Conservation (phyloP, 2,888 invertebrate genomes). For the Aphrophora alni region DNA sequence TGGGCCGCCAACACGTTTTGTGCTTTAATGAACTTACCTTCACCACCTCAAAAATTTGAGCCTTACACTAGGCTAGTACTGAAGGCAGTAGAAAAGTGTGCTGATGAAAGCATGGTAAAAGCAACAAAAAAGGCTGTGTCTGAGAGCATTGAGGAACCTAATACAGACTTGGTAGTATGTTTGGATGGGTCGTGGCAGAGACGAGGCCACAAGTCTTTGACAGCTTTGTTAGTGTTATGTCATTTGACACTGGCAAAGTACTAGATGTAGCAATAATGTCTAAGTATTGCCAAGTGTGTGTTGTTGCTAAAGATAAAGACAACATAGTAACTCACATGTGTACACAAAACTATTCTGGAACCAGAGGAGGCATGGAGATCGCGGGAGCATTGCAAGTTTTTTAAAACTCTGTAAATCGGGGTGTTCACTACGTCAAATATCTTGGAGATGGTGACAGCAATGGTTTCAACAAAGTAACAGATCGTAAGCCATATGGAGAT, state of each 20-base stretch:
- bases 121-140: conserved; percentile 22
- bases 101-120: too few relatives aligned
- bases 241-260: conserved; percentile 28
- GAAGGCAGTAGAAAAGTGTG: too few relatives aligned
- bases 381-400: background rate
- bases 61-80: conserved; percentile 13
- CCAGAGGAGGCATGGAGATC: too few relatives aligned
- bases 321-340: too few relatives aligned
- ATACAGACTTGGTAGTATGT: background rate
- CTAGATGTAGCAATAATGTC: conserved; percentile 25
- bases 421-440: background rate
- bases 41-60: conserved; percentile 2
- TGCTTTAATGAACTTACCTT: conserved; percentile 19
- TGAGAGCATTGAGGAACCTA: background rate
- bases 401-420: background rate
- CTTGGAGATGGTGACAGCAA: background rate
- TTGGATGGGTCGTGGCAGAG: background rate
- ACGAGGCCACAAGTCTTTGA: conserved; percentile 17
- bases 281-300: background rate
- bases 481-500: conserved; percentile 34
- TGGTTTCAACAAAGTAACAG: background rate
- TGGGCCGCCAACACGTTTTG: conserved; percentile 15
- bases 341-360: too few relatives aligned
- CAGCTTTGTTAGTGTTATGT: conserved; percentile 13
- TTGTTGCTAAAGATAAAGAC: too few relatives aligned